Percentiles rank a stretch among this genome's conserved stretches.
Conservation (phyloP, 2,797 vertebrate genomes). For the Trichosurus vulpecula region DNA sequence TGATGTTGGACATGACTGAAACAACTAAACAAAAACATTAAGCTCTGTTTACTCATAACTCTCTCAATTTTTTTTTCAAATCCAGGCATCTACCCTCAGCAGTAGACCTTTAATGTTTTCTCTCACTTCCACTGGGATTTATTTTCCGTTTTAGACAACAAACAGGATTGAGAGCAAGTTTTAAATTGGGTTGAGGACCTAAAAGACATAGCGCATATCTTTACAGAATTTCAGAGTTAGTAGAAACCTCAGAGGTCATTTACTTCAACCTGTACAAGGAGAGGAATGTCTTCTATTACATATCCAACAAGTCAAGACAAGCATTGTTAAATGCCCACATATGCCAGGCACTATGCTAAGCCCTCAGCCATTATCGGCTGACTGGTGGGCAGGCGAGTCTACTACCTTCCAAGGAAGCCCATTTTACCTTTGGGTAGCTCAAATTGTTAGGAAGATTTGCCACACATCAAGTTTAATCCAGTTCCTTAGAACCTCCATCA, state of each 20-base stretch:
- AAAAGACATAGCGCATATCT: slow-evolving; percentile 64
- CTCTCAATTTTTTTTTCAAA: not conserved
- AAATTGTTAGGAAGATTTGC: not conserved
- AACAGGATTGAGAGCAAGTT: slow-evolving; percentile 68
- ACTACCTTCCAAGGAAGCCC: not conserved
- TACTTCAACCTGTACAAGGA: not conserved
- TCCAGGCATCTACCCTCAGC: not conserved
- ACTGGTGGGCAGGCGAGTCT: not conserved
- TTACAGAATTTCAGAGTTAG: not conserved
- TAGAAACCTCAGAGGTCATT: not conserved
- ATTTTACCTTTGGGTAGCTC: not conserved
- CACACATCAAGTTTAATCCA: not conserved
- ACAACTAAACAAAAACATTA: not conserved
- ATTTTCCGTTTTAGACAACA: slow-evolving; percentile 60
- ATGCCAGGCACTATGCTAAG: not conserved
- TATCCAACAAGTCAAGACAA: not conserved
- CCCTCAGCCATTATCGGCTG: not conserved
- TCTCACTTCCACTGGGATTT: slow-evolving; percentile 48
- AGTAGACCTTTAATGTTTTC: not conserved
- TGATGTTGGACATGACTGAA: not conserved
- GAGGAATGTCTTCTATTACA: not conserved
- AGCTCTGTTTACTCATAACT: not conserved
- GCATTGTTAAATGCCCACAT: not conserved
- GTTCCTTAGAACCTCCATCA: not conserved
- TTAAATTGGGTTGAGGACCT: slow-evolving; percentile 60